A percentile compares a stretch with the other conserved stretches of the same genome.
phyloP scores from a whole-genome alignment of 2,888 invertebrate species.

The Callyntrura sp. region DNA sequence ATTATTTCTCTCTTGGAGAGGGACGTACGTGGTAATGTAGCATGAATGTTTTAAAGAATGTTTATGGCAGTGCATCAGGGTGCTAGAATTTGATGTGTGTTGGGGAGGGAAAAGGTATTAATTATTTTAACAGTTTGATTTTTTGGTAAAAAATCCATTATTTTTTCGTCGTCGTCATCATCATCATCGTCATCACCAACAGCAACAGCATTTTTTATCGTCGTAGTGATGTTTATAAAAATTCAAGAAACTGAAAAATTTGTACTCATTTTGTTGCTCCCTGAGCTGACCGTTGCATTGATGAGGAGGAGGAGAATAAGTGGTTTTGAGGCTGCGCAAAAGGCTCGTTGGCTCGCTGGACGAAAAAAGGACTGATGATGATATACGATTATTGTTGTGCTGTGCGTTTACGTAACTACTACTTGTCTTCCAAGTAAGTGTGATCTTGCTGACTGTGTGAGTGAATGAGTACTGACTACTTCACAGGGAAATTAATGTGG shows the following conservation, averaged over 20 bases:
- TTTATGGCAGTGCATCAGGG: conserved; percentile 42
- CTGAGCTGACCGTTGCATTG: no score
- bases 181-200: neutral
- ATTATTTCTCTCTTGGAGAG: no score
- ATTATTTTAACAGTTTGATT: conserved; percentile 64
- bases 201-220: no score
- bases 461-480: conserved; percentile 20
- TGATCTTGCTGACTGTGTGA: neutral
- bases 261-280: no score
- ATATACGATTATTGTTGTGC: conserved; percentile 45
- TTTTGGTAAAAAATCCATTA: conserved; percentile 75
- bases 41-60: no score
- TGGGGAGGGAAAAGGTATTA: conserved; percentile 62
- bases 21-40: no score
- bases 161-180: conserved; percentile 50
- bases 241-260: no score
- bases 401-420: neutral
- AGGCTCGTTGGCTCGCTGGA: neutral
- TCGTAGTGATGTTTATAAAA: no score
- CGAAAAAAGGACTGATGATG: neutral
- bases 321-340: no score
- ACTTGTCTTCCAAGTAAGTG: conserved; percentile 42
- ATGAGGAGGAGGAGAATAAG: no score
- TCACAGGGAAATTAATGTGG: conserved; percentile 62
- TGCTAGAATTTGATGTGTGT: no score